A percentile compares a stretch with the other conserved stretches of the same genome.
These are phyloP conservation scores for Chaenodraco wilsoni DNA, from an alignment of 2,797 vertebrate genomes.

Conservation along the genomic window DNA sequence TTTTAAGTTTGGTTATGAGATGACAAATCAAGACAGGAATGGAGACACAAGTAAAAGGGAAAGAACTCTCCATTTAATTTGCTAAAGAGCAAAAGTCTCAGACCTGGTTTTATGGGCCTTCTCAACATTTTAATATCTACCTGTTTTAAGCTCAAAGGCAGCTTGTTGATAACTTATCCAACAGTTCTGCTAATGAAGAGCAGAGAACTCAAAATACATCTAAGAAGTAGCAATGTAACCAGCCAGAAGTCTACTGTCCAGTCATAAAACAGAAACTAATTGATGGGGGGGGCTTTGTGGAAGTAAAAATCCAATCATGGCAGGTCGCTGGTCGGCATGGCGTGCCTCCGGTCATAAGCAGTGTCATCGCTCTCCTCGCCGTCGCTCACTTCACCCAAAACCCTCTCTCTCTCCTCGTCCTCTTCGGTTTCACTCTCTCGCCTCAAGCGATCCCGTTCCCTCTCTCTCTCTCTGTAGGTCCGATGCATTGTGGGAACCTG, in stretches of 20 bases:
- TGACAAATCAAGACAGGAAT: conserved; percentile 35
- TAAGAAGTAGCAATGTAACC: conserved; percentile 18
- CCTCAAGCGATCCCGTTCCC: conserved; percentile 71
- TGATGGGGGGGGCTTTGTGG: neutral
- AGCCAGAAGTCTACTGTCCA: conserved; percentile 28
- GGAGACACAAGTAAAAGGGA: conserved; percentile 16
- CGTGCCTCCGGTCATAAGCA: conserved; percentile 81
- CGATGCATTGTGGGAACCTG: conserved; percentile 75
- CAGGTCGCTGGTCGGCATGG: conserved; percentile 73
- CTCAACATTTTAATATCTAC: conserved; percentile 32
- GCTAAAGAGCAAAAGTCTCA: conserved; percentile 21
- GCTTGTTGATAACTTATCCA: neutral
- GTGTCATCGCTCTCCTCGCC: conserved; percentile 85
- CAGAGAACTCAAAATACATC: conserved; percentile 20
- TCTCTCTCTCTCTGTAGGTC: conserved; percentile 69
- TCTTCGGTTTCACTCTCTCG: conserved; percentile 82
- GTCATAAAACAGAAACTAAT: conserved; percentile 3
- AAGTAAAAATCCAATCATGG: conserved; percentile 65
- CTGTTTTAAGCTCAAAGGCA: conserved; percentile 28
- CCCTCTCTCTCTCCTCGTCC: conserved; percentile 79
- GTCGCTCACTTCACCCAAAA: conserved; percentile 73
- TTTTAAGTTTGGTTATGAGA: conserved; percentile 23
- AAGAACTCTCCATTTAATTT: conserved; percentile 15
- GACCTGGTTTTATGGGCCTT: conserved; percentile 24
- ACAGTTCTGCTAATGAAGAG: conserved; percentile 11